Conservation (phyloP, 1,140 invertebrate species). For the Onthophagus taurus region DNA sequence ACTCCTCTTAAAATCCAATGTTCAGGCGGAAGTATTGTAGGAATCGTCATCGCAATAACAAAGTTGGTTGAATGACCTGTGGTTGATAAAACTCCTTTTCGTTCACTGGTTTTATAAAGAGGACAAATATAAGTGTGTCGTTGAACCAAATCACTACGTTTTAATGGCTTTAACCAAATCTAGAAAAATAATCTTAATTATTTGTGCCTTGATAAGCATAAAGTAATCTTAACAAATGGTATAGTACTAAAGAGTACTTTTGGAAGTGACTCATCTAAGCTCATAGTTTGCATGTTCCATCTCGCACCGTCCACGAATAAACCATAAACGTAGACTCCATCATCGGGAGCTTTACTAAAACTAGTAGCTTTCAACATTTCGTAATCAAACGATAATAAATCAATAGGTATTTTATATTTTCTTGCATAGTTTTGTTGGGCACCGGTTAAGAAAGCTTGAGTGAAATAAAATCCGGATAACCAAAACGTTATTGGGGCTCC, state of each 20-base stretch:
- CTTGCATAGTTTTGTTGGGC: slow-evolving; percentile 88
- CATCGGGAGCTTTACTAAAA: slow-evolving; percentile 48
- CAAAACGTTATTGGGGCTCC: slow-evolving; percentile 79
- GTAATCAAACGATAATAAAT: slow-evolving; percentile 80
- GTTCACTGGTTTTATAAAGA: slow-evolving; percentile 79
- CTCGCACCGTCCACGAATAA: slow-evolving; percentile 81
- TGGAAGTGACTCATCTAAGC: slow-evolving; percentile 68
- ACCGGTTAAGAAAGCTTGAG: slow-evolving; percentile 91
- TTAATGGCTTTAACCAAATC: slow-evolving; percentile 72
- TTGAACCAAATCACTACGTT: slow-evolving; percentile 52
- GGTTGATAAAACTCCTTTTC: slow-evolving; percentile 75
- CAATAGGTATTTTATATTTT: slow-evolving; percentile 84
- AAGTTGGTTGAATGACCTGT: slow-evolving; percentile 92
- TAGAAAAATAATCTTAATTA: slow-evolving; percentile 32
- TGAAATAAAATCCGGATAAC: slow-evolving; percentile 93
- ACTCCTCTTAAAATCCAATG: slow-evolving; percentile 88
- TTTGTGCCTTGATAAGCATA: neutral
- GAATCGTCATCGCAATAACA: slow-evolving; percentile 69
- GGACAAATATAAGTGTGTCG: slow-evolving; percentile 64
- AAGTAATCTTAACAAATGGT: slow-evolving; percentile 53
- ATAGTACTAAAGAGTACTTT: slow-evolving; percentile 75
- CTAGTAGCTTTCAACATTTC: slow-evolving; percentile 44
- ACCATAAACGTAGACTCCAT: slow-evolving; percentile 79
- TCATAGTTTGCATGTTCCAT: slow-evolving; percentile 60
- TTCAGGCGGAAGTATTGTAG: slow-evolving; percentile 50